A percentile compares a stretch with the other conserved stretches of the same genome.
Evolutionary conservation across 2,888 invertebrate genomes (phyloP).

Genomic region (Cheilosia urbana): DNA sequence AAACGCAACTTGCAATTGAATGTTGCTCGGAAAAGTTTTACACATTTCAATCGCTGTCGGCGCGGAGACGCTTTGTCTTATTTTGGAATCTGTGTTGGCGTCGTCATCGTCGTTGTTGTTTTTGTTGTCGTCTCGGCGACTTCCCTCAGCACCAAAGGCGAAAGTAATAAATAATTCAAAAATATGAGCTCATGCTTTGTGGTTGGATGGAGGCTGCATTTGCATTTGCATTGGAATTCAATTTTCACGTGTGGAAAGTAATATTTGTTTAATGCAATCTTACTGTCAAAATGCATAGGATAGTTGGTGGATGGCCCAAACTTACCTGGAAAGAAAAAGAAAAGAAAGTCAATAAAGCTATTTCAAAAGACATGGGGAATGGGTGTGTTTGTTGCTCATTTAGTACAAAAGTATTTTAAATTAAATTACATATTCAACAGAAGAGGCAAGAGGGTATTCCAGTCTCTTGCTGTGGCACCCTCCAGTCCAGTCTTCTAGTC

Average conservation of each 20-base stretch:
- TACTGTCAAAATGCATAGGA: slow-evolving; percentile 26
- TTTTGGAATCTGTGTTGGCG: slow-evolving; percentile 50
- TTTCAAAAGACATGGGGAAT: no score
- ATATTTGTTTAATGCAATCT: slow-evolving; percentile 23
- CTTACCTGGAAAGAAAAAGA: slow-evolving; percentile 49
- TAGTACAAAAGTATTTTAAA: no score
- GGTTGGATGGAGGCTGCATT: neutral
- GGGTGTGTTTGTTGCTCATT: no score
- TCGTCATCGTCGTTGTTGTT: slow-evolving; percentile 13
- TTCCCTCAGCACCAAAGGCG: slow-evolving; percentile 11
- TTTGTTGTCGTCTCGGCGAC: neutral
- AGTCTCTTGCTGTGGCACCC: no score
- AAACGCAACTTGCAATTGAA: slow-evolving; percentile 39
- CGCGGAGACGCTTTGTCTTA: slow-evolving; percentile 25
- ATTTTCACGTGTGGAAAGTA: slow-evolving; percentile 11
- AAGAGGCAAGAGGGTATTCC: no score
- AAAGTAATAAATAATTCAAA: slow-evolving; percentile 63
- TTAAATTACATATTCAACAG: no score
- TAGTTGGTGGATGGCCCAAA: neutral
- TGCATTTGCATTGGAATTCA: slow-evolving; percentile 57
- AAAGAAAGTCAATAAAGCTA: neutral
- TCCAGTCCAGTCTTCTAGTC: no score
- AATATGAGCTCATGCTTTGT: slow-evolving; percentile 57
- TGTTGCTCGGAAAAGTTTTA: slow-evolving; percentile 31
- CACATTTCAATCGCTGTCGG: slow-evolving; percentile 8